Percentiles rank a stretch among this genome's conserved stretches.
These are phyloP conservation scores for Microtus californicus DNA, from an alignment of 2,797 vertebrate species.

Conservation along the genomic window DNA sequence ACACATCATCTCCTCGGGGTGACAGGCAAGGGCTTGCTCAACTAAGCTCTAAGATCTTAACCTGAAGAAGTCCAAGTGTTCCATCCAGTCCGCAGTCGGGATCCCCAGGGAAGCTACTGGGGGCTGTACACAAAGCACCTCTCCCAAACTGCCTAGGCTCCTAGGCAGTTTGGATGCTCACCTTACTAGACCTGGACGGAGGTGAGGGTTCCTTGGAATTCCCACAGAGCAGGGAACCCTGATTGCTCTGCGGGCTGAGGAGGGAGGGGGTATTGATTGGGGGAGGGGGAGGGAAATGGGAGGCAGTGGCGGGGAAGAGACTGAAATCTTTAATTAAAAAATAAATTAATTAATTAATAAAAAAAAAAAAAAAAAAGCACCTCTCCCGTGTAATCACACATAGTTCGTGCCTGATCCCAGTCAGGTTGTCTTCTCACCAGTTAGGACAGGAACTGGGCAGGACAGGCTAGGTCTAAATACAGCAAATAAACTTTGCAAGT, in stretches of 20 bases:
- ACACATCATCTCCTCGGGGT: not conserved
- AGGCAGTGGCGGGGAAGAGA: no score
- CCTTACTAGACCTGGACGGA: no score
- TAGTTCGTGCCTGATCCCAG: fast-evolving
- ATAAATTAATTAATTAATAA: no score
- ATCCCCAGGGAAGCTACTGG: not conserved
- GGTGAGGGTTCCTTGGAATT: no score
- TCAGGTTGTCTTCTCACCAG: not conserved
- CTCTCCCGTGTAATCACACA: not conserved
- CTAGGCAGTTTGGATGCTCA: no score
- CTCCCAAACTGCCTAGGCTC: no score
- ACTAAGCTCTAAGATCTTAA: not conserved
- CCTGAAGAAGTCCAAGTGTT: not conserved
- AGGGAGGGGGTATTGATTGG: no score
- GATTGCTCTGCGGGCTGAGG: no score
- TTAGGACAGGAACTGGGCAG: not conserved
- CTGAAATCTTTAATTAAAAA: no score
- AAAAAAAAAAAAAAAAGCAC: no score
- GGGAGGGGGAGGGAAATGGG: no score
- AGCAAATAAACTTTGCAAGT: not conserved
- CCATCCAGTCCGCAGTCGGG: not conserved
- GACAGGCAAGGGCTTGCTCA: not conserved
- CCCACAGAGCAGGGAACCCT: no score
- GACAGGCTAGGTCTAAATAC: not conserved
- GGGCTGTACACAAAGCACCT: fast-evolving